These are phyloP conservation scores for Andrena chrysosceles DNA, from an alignment of 2,888 invertebrate genomes.

Conservation along the genomic window DNA sequence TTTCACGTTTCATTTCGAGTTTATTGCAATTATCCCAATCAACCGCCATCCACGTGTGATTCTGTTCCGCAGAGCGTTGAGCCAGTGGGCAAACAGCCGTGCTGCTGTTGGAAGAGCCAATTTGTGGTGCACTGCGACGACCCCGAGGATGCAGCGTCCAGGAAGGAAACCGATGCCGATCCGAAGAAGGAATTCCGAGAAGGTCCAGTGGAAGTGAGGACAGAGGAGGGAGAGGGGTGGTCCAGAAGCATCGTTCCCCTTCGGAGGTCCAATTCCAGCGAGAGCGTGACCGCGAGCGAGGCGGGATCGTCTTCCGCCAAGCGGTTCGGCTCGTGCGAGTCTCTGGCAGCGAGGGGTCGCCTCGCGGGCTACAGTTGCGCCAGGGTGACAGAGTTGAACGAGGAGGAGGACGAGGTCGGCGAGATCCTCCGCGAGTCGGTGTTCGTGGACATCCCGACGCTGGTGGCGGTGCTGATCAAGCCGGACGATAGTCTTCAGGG, in stretches of 20 bases:
- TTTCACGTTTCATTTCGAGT: background rate
- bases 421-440: slow-evolving; percentile 74
- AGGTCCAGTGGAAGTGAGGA: background rate
- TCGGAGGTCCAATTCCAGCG: slow-evolving; percentile 70
- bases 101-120: slow-evolving; percentile 65
- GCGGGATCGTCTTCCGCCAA: slow-evolving; percentile 32
- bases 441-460: slow-evolving; percentile 80
- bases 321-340: slow-evolving; percentile 73
- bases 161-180: background rate
- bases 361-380: slow-evolving; percentile 69
- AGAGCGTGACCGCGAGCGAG: slow-evolving; percentile 53
- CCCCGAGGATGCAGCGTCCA: background rate
- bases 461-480: slow-evolving; percentile 80
- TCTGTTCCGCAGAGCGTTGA: slow-evolving; percentile 65
- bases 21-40: background rate
- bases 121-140: too few relatives aligned
- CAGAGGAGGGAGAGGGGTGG: slow-evolving; percentile 3
- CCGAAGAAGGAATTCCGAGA: slow-evolving; percentile 4
- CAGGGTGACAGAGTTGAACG: slow-evolving; percentile 71
- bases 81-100: slow-evolving; percentile 53
- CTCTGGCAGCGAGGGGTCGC: slow-evolving; percentile 39
- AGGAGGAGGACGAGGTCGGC: slow-evolving; percentile 68
- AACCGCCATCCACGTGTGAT: background rate
- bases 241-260: slow-evolving; percentile 23
- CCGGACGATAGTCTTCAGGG: slow-evolving; percentile 73